Conservation (phyloP, 1,140 invertebrate species). For the Meloidogyne floridensis region DNA sequence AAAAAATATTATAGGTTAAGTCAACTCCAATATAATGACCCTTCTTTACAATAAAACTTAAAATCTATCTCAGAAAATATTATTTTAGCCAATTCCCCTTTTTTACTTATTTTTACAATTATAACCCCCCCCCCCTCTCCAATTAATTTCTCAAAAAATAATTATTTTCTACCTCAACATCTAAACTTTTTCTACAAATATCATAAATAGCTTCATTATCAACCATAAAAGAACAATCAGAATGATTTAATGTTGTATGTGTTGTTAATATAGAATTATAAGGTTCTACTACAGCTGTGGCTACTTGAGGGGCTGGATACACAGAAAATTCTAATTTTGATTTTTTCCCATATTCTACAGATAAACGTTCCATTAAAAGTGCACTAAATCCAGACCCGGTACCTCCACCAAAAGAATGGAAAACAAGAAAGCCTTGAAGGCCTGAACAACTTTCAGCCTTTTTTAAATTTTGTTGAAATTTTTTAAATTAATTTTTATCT, state of each 20-base stretch:
- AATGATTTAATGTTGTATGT: slow-evolving; percentile 59
- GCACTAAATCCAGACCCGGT: slow-evolving; percentile 86
- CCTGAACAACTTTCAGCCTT: slow-evolving; percentile 68
- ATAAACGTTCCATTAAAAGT: slow-evolving; percentile 83
- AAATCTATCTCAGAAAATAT: no score
- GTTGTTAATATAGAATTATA: slow-evolving; percentile 50
- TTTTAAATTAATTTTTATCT: neutral
- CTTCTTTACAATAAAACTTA: no score
- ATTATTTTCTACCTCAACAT: slow-evolving; percentile 72
- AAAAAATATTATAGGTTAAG: neutral
- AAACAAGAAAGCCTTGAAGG: slow-evolving; percentile 83
- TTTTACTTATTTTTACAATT: no score
- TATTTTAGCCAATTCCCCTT: no score
- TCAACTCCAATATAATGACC: no score
- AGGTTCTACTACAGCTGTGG: slow-evolving; percentile 43
- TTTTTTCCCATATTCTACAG: slow-evolving; percentile 85
- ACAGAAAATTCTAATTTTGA: slow-evolving; percentile 84
- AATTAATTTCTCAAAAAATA: slow-evolving; percentile 13
- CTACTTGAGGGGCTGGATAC: slow-evolving; percentile 84
- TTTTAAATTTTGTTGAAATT: neutral
- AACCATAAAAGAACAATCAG: slow-evolving; percentile 67
- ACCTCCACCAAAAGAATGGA: slow-evolving; percentile 87
- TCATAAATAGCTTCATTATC: slow-evolving; percentile 88
- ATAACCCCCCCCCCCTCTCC: no score
- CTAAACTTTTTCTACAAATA: slow-evolving; percentile 80